Conservation (phyloP, 2,797 vertebrate species). For the Helostoma temminkii region DNA sequence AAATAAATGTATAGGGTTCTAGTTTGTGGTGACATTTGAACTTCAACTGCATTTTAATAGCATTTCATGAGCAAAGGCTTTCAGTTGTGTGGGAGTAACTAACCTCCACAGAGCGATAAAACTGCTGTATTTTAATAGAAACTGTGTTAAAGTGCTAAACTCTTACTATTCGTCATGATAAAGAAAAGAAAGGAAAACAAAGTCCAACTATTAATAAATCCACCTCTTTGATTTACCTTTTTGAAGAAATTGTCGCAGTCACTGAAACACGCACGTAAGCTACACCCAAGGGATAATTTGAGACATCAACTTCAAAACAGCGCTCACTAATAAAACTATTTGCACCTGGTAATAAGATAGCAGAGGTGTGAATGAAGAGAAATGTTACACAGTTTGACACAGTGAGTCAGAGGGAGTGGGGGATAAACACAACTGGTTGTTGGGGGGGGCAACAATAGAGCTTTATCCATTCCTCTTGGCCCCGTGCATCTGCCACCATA, state of each 20-base stretch:
- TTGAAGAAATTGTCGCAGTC: constrained; percentile 12
- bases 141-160: not conserved
- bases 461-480: constrained; percentile 53
- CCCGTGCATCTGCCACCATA: constrained; percentile 69
- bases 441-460: constrained; percentile 13
- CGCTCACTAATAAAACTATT: constrained; percentile 37
- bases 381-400: constrained; percentile 7
- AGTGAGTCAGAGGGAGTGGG: constrained; percentile 21
- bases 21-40: not conserved
- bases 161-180: constrained; percentile 14
- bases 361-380: constrained; percentile 36
- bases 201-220: not conserved
- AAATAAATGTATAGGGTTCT: not conserved
- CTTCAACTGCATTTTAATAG: not conserved
- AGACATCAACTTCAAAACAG: constrained; percentile 15
- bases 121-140: constrained; percentile 21
- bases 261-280: constrained; percentile 16
- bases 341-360: constrained; percentile 43
- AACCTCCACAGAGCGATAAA: constrained; percentile 28
- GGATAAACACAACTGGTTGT: constrained; percentile 13
- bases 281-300: constrained; percentile 1
- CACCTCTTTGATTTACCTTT: constrained; percentile 4
- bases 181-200: constrained; percentile 9
- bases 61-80: not conserved
- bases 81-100: constrained; percentile 34